These are phyloP conservation scores for Dermochelys coriacea DNA, from an alignment of 2,797 vertebrate species.

Conservation along the genomic window DNA sequence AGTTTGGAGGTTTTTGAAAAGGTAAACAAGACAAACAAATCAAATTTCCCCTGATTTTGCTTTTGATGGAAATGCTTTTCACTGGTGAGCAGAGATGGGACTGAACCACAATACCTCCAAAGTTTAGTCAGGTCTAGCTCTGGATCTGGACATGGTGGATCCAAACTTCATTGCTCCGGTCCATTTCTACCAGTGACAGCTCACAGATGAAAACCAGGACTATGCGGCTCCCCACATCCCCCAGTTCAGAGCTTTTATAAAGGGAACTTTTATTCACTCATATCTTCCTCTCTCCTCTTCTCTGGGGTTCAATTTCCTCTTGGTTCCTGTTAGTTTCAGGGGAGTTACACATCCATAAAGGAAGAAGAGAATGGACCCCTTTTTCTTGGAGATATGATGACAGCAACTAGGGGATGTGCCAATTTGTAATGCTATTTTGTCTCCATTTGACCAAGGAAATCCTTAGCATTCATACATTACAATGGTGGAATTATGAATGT, in stretches of 20 bases:
- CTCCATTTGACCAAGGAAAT: conserved; percentile 26
- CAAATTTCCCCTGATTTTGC: not conserved
- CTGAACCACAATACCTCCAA: not conserved
- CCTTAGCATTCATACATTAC: conserved; percentile 33
- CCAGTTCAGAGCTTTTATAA: not conserved
- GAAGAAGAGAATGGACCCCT: conserved; percentile 30
- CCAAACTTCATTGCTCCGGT: not conserved
- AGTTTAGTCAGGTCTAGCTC: not conserved
- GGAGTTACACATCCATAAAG: not conserved
- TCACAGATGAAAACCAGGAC: not conserved
- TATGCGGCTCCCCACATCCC: not conserved
- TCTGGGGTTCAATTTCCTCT: conserved; percentile 7
- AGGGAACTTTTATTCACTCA: not conserved
- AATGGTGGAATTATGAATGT: conserved; percentile 1
- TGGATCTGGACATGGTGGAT: not conserved
- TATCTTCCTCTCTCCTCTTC: not conserved
- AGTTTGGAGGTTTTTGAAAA: conserved; percentile 4
- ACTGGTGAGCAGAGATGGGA: not conserved
- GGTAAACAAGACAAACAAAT: conserved; percentile 8
- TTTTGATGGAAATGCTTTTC: conserved; percentile 12
- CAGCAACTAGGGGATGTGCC: conserved; percentile 34
- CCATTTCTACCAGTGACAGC: not conserved
- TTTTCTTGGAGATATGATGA: conserved; percentile 16
- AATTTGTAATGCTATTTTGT: conserved; percentile 25
- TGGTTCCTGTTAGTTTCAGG: conserved; percentile 21